These are phyloP conservation scores for Chrysomela aeneicollis DNA, from an alignment of 2,888 invertebrate species.

Conservation along the genomic window DNA sequence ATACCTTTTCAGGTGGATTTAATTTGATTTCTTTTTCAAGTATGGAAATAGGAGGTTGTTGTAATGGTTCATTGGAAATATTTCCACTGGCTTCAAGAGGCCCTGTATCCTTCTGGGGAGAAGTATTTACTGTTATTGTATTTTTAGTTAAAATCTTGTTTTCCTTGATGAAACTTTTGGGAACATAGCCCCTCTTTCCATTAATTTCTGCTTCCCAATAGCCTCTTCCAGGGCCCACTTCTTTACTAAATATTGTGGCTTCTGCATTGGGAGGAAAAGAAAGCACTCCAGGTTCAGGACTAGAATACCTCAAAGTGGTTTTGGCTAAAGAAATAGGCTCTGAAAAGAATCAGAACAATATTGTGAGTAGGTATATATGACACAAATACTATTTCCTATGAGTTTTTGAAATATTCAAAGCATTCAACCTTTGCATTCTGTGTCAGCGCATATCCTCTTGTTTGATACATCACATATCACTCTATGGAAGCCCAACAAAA, in stretches of 20 bases:
- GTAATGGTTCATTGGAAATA: background rate
- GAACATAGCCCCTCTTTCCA: constrained; percentile 74
- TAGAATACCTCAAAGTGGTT: constrained; percentile 67
- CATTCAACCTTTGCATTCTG: constrained; percentile 72
- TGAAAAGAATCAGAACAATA: constrained; percentile 35
- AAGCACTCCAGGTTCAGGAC: constrained; percentile 66
- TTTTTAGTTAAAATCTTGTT: constrained; percentile 62
- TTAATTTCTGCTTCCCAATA: constrained; percentile 76
- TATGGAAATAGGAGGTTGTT: constrained; percentile 55
- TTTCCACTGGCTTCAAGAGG: constrained; percentile 32
- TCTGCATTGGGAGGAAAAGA: constrained; percentile 68
- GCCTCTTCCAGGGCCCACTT: constrained; percentile 68
- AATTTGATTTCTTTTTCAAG: constrained; percentile 61
- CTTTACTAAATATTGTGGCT: constrained; percentile 74
- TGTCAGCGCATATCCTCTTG: constrained; percentile 75
- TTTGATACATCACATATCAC: constrained; percentile 66
- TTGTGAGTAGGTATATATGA: background rate
- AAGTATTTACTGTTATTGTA: constrained; percentile 60
- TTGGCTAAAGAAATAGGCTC: constrained; percentile 69
- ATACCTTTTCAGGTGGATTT: constrained; percentile 39
- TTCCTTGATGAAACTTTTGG: constrained; percentile 69
- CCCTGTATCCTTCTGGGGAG: constrained; percentile 47
- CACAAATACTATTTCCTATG: too few species aligned
- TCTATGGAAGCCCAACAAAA: constrained; percentile 53
- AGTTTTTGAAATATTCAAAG: too few species aligned